These are phyloP conservation scores for Pollenia angustigena DNA, from an alignment of 2,888 invertebrate species.

Conservation along the genomic window DNA sequence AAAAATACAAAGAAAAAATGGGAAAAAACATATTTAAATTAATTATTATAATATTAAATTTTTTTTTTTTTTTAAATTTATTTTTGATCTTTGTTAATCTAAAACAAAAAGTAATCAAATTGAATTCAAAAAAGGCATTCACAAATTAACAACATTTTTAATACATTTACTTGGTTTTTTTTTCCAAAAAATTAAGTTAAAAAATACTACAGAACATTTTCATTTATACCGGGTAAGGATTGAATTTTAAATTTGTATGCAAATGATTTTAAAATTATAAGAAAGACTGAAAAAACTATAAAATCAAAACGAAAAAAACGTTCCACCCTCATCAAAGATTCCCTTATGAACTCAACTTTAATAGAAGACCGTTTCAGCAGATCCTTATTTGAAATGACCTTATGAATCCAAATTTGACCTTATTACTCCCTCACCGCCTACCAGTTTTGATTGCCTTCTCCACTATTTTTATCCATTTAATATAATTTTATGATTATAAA, in stretches of 20 bases:
- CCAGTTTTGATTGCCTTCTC: too few species aligned
- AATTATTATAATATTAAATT: constrained; percentile 38
- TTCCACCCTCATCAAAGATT: constrained; percentile 16
- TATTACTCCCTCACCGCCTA: too few species aligned
- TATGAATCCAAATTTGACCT: too few species aligned
- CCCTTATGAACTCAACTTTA: background rate
- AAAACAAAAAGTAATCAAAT: constrained; percentile 47
- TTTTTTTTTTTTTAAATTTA: constrained; percentile 12
- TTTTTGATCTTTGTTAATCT: background rate
- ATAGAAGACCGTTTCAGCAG: too few species aligned
- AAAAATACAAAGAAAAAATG: constrained; percentile 52
- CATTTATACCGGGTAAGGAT: constrained; percentile 72
- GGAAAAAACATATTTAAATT: constrained; percentile 45
- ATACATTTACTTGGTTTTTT: constrained; percentile 49
- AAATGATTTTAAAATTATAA: constrained; percentile 61
- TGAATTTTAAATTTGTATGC: constrained; percentile 72
- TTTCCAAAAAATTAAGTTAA: constrained; percentile 32
- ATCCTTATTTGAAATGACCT: too few species aligned
- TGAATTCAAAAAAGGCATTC: constrained; percentile 69
- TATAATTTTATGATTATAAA: too few species aligned
- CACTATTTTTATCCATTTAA: too few species aligned
- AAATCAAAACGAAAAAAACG: background rate
- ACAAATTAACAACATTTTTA: constrained; percentile 68
- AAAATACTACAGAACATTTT: constrained; percentile 71
- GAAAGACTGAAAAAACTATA: constrained; percentile 12